phyloP scores from a whole-genome alignment of 2,113 vertebrate species.

The Onychostruthus taczanowskii region DNA sequence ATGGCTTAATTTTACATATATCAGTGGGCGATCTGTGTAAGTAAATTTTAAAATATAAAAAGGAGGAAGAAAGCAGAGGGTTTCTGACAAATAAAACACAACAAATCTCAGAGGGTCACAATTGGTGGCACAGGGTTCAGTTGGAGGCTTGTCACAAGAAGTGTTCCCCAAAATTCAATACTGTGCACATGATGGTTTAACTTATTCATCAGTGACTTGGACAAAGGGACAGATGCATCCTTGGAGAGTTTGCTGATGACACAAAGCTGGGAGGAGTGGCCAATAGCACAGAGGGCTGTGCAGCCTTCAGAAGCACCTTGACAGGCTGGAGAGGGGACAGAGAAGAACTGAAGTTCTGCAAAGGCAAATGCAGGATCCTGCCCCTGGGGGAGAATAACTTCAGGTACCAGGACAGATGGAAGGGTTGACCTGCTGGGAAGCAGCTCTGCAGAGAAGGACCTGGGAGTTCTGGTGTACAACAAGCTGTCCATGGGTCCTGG shows the following conservation, averaged over 20 bases:
- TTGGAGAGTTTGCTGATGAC: background rate
- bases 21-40: background rate
- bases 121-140: background rate
- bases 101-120: background rate
- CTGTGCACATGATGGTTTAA: background rate
- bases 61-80: background rate
- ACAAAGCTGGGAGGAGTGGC: background rate
- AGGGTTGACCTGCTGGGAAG: background rate
- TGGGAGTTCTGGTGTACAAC: background rate
- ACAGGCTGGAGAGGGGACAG: background rate
- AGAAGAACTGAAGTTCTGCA: background rate
- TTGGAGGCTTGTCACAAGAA: background rate
- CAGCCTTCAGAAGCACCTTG: background rate
- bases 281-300: accelerated
- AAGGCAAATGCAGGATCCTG: background rate
- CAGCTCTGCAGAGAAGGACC: background rate
- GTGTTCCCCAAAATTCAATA: background rate
- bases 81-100: background rate
- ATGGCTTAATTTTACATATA: background rate
- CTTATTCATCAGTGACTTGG: background rate
- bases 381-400: background rate
- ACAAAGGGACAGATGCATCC: background rate
- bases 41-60: background rate
- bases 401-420: background rate
- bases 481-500: background rate